phyloP scores from a whole-genome alignment of 2,113 vertebrate species.

The Panthera tigris region DNA sequence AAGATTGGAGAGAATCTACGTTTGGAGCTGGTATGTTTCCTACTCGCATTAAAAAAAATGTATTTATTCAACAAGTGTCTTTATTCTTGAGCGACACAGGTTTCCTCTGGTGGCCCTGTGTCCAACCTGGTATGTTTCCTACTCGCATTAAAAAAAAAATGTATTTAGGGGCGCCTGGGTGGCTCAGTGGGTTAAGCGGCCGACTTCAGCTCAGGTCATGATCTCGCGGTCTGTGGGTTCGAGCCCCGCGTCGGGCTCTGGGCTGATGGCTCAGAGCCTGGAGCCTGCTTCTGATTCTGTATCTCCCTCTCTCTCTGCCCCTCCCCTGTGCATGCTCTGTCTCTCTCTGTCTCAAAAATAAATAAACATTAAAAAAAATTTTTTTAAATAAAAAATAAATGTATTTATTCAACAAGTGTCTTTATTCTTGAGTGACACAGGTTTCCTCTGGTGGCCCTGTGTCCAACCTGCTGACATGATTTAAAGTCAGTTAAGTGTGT shows the following conservation, averaged over 20 bases:
- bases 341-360: too few species aligned
- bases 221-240: too few species aligned
- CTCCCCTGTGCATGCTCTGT: too few species aligned
- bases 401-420: background rate
- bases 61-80: background rate
- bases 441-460: background rate
- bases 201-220: too few species aligned
- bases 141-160: too few species aligned
- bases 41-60: background rate
- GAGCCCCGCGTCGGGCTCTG: too few species aligned
- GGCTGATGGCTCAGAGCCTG: too few species aligned
- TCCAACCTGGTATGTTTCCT: background rate
- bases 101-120: background rate
- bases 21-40: background rate
- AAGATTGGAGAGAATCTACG: background rate
- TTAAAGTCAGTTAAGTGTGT: background rate
- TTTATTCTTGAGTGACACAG: background rate
- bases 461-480: background rate
- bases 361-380: too few species aligned
- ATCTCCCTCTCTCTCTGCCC: too few species aligned
- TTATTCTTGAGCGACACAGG: background rate
- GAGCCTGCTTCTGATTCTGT: too few species aligned
- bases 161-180: too few species aligned
- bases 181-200: too few species aligned
- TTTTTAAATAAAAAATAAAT: background rate